Base-by-base conservation (phyloP, 2,113 vertebrate genomes). In the Notarius lentiginosus region DNA sequence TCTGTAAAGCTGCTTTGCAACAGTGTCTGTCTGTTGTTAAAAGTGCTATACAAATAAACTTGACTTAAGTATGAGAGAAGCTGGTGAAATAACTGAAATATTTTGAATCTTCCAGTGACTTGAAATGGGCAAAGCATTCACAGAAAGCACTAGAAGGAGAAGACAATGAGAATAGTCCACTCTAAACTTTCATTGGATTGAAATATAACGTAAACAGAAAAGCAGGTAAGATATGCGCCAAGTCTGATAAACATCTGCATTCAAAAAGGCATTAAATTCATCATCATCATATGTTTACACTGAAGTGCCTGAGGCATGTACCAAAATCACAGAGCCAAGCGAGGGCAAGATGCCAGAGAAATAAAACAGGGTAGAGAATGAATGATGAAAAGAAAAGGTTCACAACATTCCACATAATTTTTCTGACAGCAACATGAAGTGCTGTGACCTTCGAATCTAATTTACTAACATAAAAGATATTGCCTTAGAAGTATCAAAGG, bases 381-480 rank as follows among this genome's bases (percentile, higher is more conserved):
- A 85, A 85, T 73, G 85, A 90, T 76, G 73, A 51, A 80, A 87
- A 88, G 84, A 70, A 85, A 87, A 75, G 86, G 83, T 81, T 80
- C 1, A 8, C 41, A 30, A n/a, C 70, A 82, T 84, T 82, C 84
- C 90, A 82, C 51, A 27, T 68, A 63, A 80, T 73, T 61, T 76
- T 27, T 73, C 47, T 87, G 88, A 87, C 87, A 80, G 79, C 49
- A 15, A 87, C 87, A 66, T 66, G 72, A 88, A 77, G 56, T 51
- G 47, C 60, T 83, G 83, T 87, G 87, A 87, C 90, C 87, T 88
- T 88, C 82, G 77, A 89, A 91, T 87, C 82, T 87, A 85, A 89
- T 91, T 89, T 91, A 88, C 83, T 81, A 87, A 77, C 85, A 87
- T 85, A 86, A 88, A 91, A 91, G 88, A 86, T 84, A 82, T 61